Evolutionary conservation across 2,888 invertebrate species (phyloP), one percentile per base, ranked within the genome.

Genomic region (Aquatica leii): DNA sequence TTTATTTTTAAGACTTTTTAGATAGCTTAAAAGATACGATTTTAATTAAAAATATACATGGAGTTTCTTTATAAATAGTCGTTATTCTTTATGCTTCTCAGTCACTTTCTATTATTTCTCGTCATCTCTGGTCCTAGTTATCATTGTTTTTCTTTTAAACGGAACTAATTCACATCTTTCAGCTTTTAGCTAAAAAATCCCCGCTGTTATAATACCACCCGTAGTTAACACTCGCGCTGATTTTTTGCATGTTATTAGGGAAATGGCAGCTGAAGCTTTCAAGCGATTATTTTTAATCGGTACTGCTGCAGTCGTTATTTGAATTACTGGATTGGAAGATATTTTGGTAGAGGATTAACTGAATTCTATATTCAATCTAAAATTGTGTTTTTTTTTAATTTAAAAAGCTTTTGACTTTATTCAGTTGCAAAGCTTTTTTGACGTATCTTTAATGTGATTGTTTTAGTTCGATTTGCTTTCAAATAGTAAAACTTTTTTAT

Each of bases 201-300:
- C 61, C 37, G 21, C 51, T 61, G 61, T 61, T 61, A 56, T 56
- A 61, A 56, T 61, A 56, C 61, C 21, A 56, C 56, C 62, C 56
- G 56, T 53, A 62, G 62, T 62, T 62, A 62, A 62, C 62, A 53
- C 52, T 56, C 52, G 63, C 59, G 40, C 35, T 35, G 59, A 52
- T 63, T 63, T 63, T 63, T 63, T 54, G 62, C 57, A 62, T 63
- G 63, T 63, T 59, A 63, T 63, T 59, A 63, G 63, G 51, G 59
- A 59, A 63, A 63, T 63, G 59, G 63, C 49, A 59, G 59, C 63
- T 43, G 57, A 61, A 60, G 68, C 67, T 70, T 70, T 69, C 65
- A 62, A 55, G 67, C 69, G 67, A 69, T 69, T 69, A 71, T 68
- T 69, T 71, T 71, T 71, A 69, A 71, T 71, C 71, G 71, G 59